Conservation (phyloP, 1,140 invertebrate species). For the Lethocerus indicus region DNA sequence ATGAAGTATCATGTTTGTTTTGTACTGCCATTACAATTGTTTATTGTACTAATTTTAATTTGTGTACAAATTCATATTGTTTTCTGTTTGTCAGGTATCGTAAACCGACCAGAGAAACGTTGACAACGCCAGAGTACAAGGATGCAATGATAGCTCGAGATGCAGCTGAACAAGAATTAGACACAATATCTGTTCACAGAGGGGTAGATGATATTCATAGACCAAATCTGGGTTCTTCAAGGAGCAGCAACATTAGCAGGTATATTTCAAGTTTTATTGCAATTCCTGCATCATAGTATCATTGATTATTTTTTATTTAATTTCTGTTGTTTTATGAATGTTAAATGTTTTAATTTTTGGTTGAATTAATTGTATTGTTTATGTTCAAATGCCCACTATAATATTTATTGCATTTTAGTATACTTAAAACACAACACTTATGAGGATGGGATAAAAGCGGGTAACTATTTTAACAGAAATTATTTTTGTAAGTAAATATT, state of each 20-base stretch:
- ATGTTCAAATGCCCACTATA: no score
- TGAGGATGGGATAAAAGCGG: no score
- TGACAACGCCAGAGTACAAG: conserved; percentile 38
- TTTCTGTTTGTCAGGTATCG: conserved; percentile 27
- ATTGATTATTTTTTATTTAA: no score
- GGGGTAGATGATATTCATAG: conserved; percentile 33
- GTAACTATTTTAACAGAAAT: no score
- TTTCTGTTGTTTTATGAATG: no score
- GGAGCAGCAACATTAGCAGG: not conserved
- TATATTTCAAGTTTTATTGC: no score
- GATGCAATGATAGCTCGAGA: conserved; percentile 25
- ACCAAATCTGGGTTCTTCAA: conserved; percentile 8
- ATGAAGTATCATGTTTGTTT: not conserved
- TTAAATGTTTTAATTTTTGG: no score
- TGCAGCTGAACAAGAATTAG: conserved; percentile 24
- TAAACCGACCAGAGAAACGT: conserved; percentile 34
- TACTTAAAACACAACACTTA: no score
- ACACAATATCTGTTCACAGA: conserved; percentile 36
- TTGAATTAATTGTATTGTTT: no score
- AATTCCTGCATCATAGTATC: no score
- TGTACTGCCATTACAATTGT: not conserved
- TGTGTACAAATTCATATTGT: conserved; percentile 14
- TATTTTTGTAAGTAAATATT: no score
- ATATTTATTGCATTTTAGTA: no score
- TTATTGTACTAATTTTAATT: not conserved